phyloP scores from a whole-genome alignment of 2,113 vertebrate genomes.

The Malaclemys terrapin region DNA sequence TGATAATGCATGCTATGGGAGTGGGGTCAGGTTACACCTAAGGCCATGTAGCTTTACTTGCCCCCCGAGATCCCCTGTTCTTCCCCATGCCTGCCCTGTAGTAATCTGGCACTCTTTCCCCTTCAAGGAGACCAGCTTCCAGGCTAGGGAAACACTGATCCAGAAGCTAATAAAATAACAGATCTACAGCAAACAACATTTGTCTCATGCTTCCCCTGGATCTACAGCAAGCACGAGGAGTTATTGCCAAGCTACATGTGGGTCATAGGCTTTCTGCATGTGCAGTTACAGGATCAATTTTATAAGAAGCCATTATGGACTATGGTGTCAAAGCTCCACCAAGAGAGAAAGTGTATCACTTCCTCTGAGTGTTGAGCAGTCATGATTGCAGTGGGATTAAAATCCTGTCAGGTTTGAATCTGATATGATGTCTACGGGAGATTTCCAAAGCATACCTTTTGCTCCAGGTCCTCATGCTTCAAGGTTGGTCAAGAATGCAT shows the following conservation, averaged over 20 bases:
- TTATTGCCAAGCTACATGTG: conserved; percentile 3
- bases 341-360: conserved; percentile 43
- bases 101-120: not conserved
- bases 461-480: conserved; percentile 21
- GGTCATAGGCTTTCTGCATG: not conserved
- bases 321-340: conserved; percentile 57
- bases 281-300: not conserved
- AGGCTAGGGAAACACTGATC: not conserved
- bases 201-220: not conserved
- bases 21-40: not conserved
- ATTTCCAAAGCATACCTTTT: conserved; percentile 55
- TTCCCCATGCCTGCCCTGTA: not conserved
- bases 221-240: not conserved
- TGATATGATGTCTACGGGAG: conserved; percentile 46
- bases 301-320: conserved; percentile 24
- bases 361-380: conserved; percentile 38
- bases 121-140: not conserved
- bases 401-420: conserved; percentile 49
- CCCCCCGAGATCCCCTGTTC: not conserved
- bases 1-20: not conserved
- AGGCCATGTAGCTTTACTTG: not conserved
- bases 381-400: conserved; percentile 36
- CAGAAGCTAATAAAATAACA: not conserved
- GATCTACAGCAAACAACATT: not conserved
- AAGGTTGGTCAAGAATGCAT: conserved; percentile 51